Base-by-base conservation (phyloP, 2,113 vertebrate species). In the Equus quagga region DNA sequence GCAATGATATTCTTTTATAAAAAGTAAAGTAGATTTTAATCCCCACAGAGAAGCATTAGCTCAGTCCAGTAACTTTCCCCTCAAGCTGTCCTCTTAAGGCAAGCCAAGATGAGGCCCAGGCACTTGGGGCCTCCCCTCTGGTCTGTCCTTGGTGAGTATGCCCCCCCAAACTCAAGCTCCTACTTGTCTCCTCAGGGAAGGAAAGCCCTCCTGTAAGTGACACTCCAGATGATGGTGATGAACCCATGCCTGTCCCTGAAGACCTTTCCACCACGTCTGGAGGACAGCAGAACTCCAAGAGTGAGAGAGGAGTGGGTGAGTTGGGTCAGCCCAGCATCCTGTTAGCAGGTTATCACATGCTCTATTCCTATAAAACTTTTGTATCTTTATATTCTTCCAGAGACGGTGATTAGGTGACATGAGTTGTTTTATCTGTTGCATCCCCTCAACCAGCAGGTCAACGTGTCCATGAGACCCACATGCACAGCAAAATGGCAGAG, bases 211-310 rank as follows among this genome's bases (percentile, higher is more conserved):
- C 99, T 21, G 96, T 98, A 92, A 99, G 99, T 49, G 99, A 99
- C 65, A 98, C 98, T 0, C 98, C 99, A 5, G 99, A 99, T 90
- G 99, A 99, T 75, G 96, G 98, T 12, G 99, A 99, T 67, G 99
- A 99, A 89, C 99, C 99, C 96, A 99, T 99, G 99, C 99, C 99
- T n/a, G 98, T 99, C 97, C 99, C 99, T 0, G 99, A 99, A 97
- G 99, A 99, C 98, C 99, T 99, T 97, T 99, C 99, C 67, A 99
- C 99, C 96, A 98, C 99, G 97, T 99, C 99, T 79, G 98, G 99
- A 96, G 98, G 99, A 98, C 99, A 99, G 98, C 99, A 99, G 98
- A 99, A 98, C 98, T 98, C 98, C 97, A 99, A 99, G 98, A 99
- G 98, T 84, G 99, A 99, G 72, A 99, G 99, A 99, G 98, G 99